Conservation (phyloP, 1,140 invertebrate species). For the Triops cancriformis region DNA sequence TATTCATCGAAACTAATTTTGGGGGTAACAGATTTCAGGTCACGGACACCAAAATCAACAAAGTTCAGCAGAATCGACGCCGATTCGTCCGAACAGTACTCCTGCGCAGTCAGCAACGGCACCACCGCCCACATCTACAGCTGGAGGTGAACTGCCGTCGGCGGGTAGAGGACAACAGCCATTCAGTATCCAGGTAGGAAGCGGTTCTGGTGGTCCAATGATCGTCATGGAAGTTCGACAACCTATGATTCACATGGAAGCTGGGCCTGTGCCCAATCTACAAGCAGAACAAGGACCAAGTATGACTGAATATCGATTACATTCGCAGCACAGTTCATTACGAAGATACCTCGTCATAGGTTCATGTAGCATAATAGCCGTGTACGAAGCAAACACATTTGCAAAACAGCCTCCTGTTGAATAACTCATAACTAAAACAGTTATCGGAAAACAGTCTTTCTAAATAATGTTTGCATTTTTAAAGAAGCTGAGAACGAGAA, state of each 20-base stretch:
- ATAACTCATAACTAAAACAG: too few relatives aligned
- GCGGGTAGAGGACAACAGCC: not conserved
- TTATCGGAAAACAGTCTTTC: too few relatives aligned
- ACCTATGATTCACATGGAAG: not conserved
- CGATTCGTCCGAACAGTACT: not conserved
- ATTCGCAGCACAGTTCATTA: too few relatives aligned
- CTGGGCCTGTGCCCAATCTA: not conserved
- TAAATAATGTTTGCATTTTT: too few relatives aligned
- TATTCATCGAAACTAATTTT: too few relatives aligned
- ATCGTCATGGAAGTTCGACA: not conserved
- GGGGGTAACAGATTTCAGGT: not conserved
- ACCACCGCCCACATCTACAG: not conserved
- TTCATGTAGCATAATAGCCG: too few relatives aligned
- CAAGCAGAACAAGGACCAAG: not conserved
- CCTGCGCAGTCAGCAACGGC: not conserved
- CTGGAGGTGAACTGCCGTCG: not conserved
- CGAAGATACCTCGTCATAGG: too few relatives aligned
- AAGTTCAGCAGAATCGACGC: not conserved
- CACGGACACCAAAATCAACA: not conserved
- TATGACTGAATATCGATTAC: too few relatives aligned
- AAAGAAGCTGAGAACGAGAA: too few relatives aligned
- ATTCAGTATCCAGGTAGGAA: not conserved
- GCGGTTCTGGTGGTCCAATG: not conserved
- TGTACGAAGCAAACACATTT: too few relatives aligned
- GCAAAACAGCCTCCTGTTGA: too few relatives aligned